phyloP scores from a whole-genome alignment of 2,888 invertebrate genomes.

The Trichopria drosophilae region DNA sequence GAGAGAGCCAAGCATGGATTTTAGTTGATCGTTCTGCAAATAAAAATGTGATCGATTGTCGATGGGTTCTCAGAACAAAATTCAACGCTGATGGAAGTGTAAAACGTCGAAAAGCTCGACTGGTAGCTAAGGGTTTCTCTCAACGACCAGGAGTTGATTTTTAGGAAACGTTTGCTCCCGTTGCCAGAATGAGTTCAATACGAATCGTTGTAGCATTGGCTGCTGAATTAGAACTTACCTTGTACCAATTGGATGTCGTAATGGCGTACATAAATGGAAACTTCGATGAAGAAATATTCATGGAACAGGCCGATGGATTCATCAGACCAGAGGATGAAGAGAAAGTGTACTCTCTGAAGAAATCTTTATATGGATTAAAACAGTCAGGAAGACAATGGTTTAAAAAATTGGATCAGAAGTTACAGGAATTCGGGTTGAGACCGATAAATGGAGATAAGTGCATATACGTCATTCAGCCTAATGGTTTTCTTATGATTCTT shows the following conservation, averaged over 20 bases:
- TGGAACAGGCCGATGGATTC: conserved; percentile 8
- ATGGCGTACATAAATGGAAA: conserved; percentile 37
- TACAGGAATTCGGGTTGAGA: conserved; percentile 11
- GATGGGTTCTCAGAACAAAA: conserved; percentile 18
- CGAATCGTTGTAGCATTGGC: conserved; percentile 25
- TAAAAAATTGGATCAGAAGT: conserved; percentile 1
- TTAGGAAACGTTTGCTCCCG: too few species aligned
- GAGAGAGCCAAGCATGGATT: conserved; percentile 17
- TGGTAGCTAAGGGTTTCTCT: conserved; percentile 31
- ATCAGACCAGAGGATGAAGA: background rate
- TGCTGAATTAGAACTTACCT: conserved; percentile 21
- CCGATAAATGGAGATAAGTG: conserved; percentile 13
- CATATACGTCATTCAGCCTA: conserved; percentile 10
- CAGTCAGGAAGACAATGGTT: conserved; percentile 17
- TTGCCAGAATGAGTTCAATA: conserved; percentile 24
- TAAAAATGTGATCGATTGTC: conserved; percentile 16
- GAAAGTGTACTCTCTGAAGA: conserved; percentile 7
- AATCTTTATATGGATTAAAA: conserved; percentile 13
- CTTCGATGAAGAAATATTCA: conserved; percentile 23
- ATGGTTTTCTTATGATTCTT: conserved; percentile 26
- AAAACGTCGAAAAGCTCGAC: conserved; percentile 27
- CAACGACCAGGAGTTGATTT: too few species aligned
- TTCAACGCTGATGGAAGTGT: conserved; percentile 16
- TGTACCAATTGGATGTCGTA: conserved; percentile 33
- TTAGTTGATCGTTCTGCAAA: conserved; percentile 9